Evolutionary conservation across 1,140 invertebrate species (phyloP), one percentile per base, ranked within the genome.

Genomic region (Leptinotarsa lineolata): DNA sequence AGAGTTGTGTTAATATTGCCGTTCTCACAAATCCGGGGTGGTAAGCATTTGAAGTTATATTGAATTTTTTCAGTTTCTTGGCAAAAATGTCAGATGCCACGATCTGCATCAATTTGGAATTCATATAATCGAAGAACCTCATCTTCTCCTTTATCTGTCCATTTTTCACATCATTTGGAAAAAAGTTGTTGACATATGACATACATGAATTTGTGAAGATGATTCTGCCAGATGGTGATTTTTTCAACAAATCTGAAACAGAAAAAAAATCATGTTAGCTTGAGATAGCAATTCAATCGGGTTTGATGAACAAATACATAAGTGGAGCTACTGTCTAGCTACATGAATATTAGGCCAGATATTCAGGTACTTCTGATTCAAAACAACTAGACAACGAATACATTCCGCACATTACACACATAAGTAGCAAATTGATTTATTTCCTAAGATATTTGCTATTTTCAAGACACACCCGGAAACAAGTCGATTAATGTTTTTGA

Each of bases 31-130:
- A n/a, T n/a, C 65, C 65, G 13, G 65, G 65, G 15, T 67, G 65
- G 65, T 67, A 67, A 67, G 20, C n/a, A 30, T 67, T 67, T 3
- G 24, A 18, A 45, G 22, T 67, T 16, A 67, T 67, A 44, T 67
- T 67, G 20, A 20, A 67, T 67, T 44, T 30, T 18, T 67, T 48
- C 8, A 67, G 65, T 46, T 67, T 67, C 5, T 13, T n/a, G 16
- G 65, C 65, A 45, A 67, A 67, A n/a, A 67, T 45, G 13, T 67
- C 65, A 13, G 65, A 20, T n/a, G 30, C n/a, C 15, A 67, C 18
- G 12, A 67, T 46, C 5, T 6, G 15, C 15, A 20, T 44, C 24
- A 67, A 67, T 67, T 67, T 67, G 4, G 65, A 67, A 46, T 67
- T 67, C 16, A 30, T 4, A 18, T 67, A 67, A 21, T 67, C 65